These are phyloP conservation scores for Aplodontia rufa DNA, from an alignment of 2,113 vertebrate genomes.

Conservation along the genomic window DNA sequence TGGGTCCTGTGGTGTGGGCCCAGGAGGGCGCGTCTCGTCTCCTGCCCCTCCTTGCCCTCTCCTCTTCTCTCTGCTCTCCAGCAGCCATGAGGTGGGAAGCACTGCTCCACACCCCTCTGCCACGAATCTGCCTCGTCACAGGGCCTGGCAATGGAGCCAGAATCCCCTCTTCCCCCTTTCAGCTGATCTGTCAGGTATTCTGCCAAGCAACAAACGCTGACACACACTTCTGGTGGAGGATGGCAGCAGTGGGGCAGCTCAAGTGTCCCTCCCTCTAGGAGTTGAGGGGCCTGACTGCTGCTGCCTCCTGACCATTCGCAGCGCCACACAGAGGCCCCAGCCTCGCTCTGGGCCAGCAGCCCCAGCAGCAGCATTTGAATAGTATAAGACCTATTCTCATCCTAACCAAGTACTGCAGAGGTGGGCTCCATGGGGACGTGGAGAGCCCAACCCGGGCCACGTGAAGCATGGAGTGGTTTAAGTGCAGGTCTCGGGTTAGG, in stretches of 20 bases:
- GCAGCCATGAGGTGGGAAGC: neutral
- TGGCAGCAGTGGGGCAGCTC: neutral
- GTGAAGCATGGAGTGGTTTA: neutral
- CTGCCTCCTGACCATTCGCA: neutral
- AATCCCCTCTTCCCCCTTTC: neutral
- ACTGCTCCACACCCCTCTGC: neutral
- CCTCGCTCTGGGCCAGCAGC: neutral
- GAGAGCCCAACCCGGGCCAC: fast-evolving
- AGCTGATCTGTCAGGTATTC: neutral
- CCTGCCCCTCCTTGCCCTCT: neutral
- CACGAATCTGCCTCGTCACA: neutral
- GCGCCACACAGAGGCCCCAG: neutral
- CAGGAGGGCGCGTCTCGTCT: neutral
- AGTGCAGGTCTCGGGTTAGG: too few species aligned
- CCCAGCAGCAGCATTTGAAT: too few species aligned
- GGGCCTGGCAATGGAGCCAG: neutral
- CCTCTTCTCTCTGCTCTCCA: neutral
- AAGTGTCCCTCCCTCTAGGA: neutral
- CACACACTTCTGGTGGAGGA: neutral
- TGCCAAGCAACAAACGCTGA: neutral
- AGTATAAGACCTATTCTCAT: neutral
- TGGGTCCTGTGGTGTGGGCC: too few species aligned
- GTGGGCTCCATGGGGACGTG: neutral
- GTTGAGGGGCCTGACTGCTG: neutral
- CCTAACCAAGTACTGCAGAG: neutral